Evolutionary conservation across 2,888 invertebrate species (phyloP), one percentile per base, ranked within the genome.

Genomic region (Aspidiotus rigidus): DNA sequence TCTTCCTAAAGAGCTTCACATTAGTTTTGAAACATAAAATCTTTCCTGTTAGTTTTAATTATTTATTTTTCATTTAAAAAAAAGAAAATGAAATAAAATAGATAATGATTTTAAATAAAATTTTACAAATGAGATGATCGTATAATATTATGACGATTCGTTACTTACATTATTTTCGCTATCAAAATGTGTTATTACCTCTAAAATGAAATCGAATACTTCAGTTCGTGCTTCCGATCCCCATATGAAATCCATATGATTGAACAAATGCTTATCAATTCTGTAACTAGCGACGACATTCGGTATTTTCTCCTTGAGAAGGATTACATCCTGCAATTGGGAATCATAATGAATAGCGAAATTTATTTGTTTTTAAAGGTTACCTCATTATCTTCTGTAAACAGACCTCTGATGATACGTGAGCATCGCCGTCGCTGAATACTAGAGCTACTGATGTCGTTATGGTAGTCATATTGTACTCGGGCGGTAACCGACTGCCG

Each of bases 291-390:
- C 70, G 16, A 72, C 67, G 8, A 73, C 75, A 40, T 75, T 74
- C 13, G 78, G 76, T 17, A 79, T 72, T 11, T 74, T 73, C 6
- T 75, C 75, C 67, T 76, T 78, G 11, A 80, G 72, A 62, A 76
- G 75, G 59, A 77, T 72, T 1, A 77, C 76, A 74, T 79, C 79
- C 78, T 79, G 71, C 61, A 78, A 77, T 71, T 61, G 70, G 71
- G 67, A 69, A 28, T 3, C 28, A 3, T 28, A 71, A 71, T 42
- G 1, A 44, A 44, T 59, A 49, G 6, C n/a, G 10, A 2, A 1
- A 2, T 3, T 1, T 49, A 13, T 13, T 49, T 6, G 49, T 2
- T 13, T 49, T 11, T 11, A 6, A 44, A 13, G n/a, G n/a, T 49
- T n/a, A 49, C 6, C 2, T 49, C 3, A 49, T n/a, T 49, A 49